These are phyloP conservation scores for Masnerella sp. DNA, from an alignment of 2,888 invertebrate species.

Conservation along the genomic window DNA sequence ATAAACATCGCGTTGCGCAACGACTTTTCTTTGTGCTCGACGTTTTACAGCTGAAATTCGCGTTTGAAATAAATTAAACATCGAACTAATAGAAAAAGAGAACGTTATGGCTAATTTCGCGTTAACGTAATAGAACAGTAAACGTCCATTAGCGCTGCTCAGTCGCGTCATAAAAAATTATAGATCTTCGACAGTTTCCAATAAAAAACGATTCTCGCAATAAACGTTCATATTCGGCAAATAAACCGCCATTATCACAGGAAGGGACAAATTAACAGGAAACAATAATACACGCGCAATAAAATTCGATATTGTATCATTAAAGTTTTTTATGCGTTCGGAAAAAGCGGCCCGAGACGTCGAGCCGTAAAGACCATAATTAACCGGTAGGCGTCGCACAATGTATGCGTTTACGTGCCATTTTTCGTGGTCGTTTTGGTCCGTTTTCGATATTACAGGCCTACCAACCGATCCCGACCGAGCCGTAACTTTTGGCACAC, in stretches of 20 bases:
- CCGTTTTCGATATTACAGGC: slow-evolving; percentile 27
- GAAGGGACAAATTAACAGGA: slow-evolving; percentile 59
- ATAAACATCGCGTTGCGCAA: too few species aligned
- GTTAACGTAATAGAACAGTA: slow-evolving; percentile 24
- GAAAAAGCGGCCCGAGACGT: slow-evolving; percentile 26
- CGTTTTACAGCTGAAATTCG: too few species aligned
- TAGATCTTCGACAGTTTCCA: slow-evolving; percentile 26
- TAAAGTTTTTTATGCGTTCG: slow-evolving; percentile 39
- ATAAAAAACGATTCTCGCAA: slow-evolving; percentile 29
- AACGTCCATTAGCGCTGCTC: slow-evolving; percentile 15
- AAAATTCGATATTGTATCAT: slow-evolving; percentile 46
- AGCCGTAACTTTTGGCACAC: slow-evolving; percentile 62
- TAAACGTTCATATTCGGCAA: slow-evolving; percentile 38
- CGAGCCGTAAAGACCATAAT: slow-evolving; percentile 41
- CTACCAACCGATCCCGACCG: slow-evolving; percentile 31
- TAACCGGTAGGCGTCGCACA: slow-evolving; percentile 36
- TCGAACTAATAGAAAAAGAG: too few species aligned
- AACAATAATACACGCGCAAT: slow-evolving; percentile 59
- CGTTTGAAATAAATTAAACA: too few species aligned
- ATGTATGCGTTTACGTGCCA: slow-evolving; percentile 13
- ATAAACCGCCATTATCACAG: slow-evolving; percentile 46
- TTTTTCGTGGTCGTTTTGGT: slow-evolving; percentile 21
- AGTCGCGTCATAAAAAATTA: slow-evolving; percentile 13
- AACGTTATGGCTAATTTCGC: slow-evolving; percentile 16
- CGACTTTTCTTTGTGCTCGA: too few species aligned